Evolutionary conservation across 2,113 vertebrate species (phyloP), one percentile per base, ranked within the genome.

Genomic region (Pseudorectes ferrugineus): DNA sequence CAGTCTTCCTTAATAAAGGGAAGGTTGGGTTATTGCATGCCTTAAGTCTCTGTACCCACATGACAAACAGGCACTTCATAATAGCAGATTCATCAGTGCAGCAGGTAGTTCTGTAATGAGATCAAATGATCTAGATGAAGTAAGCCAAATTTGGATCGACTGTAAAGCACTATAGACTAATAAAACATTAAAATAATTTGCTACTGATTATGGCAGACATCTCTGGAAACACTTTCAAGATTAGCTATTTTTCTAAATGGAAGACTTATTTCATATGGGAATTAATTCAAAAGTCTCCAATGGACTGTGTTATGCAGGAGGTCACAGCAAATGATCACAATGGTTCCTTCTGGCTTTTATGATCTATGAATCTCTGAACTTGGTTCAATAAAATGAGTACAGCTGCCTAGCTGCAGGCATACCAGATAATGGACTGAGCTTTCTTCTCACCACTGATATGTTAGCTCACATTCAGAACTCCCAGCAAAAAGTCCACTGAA

Each of bases 161-260:
- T 65, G 35, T 15, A 94, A 74, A 71, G 36, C 43, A 87, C 61
- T 89, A 68, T 57, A 89, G 43, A 82, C 46, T 87, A 96, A 93
- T 91, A 82, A 81, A 95, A 87, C 68, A 87, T 71, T 91, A 63
- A 87, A 89, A 89, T 85, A 78, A 93, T 87, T 85, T 94, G 33
- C 77, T 73, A 31, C 70, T 75, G 81, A 89, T 94, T 96, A 55
- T 72, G 52, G 48, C 33, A 91, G 87, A 54, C n/a, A 63, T 81
- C 84, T 82, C 84, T 87, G n/a, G 81, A 89, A 89, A 85, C n/a
- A 40, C 57, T 91, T 94, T 92, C 84, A 94, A 67, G 80, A 89
- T 63, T 84, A 55, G 73, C 55, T 81, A 36, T 89, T 94, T 89
- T 85, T 85, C 74, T 93, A 94, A 93, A 75, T 52, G n/a, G 48